Percentiles rank a stretch among this genome's conserved stretches.
Conservation (phyloP, 2,888 invertebrate species). For the Eupithecia insigniata region DNA sequence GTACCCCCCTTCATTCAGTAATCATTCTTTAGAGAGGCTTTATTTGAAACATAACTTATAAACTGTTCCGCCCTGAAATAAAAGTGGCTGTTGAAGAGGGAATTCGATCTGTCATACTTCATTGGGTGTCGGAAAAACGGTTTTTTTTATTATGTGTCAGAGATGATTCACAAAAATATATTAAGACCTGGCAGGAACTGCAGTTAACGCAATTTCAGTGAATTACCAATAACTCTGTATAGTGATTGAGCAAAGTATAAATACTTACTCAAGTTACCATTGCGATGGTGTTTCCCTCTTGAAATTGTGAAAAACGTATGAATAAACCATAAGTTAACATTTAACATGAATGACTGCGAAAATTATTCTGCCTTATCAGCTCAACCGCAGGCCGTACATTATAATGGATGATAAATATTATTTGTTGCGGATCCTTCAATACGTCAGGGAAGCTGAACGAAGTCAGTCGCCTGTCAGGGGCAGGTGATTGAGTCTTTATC, state of each 20-base stretch:
- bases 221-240: too few relatives aligned
- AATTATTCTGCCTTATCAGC: constrained; percentile 55
- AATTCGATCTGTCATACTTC: too few relatives aligned
- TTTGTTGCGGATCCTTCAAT: constrained; percentile 59
- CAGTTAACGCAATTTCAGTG: too few relatives aligned
- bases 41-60: too few relatives aligned
- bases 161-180: too few relatives aligned
- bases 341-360: constrained; percentile 31
- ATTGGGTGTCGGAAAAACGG: too few relatives aligned
- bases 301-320: background rate
- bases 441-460: constrained; percentile 51
- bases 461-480: constrained; percentile 64
- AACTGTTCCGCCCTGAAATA: too few relatives aligned
- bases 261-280: background rate
- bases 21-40: too few relatives aligned
- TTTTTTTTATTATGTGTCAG: too few relatives aligned
- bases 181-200: too few relatives aligned
- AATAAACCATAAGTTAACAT: constrained; percentile 15
- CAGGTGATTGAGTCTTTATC: constrained; percentile 77
- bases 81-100: too few relatives aligned
- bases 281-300: background rate
- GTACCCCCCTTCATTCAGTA: too few relatives aligned
- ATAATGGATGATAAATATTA: constrained; percentile 63
- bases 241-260: background rate
- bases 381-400: constrained; percentile 57